Conservation (phyloP, 1,140 invertebrate species). For the Nymphalis io region DNA sequence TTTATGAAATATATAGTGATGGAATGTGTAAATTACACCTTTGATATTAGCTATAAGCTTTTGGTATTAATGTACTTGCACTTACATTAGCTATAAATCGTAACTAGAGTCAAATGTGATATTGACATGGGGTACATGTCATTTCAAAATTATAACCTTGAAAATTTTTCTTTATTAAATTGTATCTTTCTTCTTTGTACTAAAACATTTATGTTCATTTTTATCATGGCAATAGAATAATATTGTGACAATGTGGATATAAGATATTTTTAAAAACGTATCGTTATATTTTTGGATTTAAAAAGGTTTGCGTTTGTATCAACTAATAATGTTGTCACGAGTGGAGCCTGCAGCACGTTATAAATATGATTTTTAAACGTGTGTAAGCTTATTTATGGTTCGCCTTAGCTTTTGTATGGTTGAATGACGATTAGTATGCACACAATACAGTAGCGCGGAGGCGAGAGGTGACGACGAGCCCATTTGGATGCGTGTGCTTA, state of each 20-base stretch:
- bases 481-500: slow-evolving; percentile 65
- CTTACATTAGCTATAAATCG: too few relatives aligned
- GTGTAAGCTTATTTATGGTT: slow-evolving; percentile 40
- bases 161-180: too few relatives aligned
- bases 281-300: neutral
- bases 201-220: too few relatives aligned
- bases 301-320: slow-evolving; percentile 1
- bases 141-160: too few relatives aligned
- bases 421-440: slow-evolving; percentile 65
- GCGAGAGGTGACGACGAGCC: slow-evolving; percentile 67
- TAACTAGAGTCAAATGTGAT: too few relatives aligned
- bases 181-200: too few relatives aligned
- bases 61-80: neutral
- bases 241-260: too few relatives aligned
- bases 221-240: too few relatives aligned
- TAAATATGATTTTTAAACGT: slow-evolving; percentile 51
- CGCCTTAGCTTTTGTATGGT: slow-evolving; percentile 25
- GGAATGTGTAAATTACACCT: slow-evolving; percentile 18
- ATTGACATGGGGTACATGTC: too few relatives aligned
- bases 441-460: slow-evolving; percentile 50
- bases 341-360: slow-evolving; percentile 19
- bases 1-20: slow-evolving; percentile 41
- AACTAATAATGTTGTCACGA: slow-evolving; percentile 28
- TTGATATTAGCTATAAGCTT: slow-evolving; percentile 12
- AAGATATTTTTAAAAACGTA: neutral